Conservation (phyloP, 2,888 invertebrate species). For the Meta bourneti region DNA sequence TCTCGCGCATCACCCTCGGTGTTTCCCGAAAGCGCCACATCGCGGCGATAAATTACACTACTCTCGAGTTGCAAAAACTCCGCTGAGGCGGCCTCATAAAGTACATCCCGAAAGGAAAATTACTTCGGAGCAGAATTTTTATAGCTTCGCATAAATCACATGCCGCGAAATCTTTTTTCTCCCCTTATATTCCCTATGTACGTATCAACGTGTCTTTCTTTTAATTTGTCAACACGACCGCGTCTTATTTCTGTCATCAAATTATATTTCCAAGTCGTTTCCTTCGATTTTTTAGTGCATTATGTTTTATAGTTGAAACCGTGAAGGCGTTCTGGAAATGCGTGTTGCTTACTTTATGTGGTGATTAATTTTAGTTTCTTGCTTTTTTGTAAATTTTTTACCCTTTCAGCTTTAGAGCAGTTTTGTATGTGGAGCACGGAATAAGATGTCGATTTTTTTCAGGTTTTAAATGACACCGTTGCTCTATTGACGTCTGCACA, state of each 20-base stretch:
- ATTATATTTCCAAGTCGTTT: constrained; percentile 49
- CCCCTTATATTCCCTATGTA: not conserved
- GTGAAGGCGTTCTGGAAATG: not conserved
- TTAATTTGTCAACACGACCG: constrained; percentile 74
- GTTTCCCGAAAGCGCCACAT: constrained; percentile 62
- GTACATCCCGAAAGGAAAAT: constrained; percentile 64
- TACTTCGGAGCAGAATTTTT: constrained; percentile 63
- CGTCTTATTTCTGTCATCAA: constrained; percentile 73
- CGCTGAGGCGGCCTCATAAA: constrained; percentile 46
- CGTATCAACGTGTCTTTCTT: constrained; percentile 17
- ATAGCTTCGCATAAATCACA: constrained; percentile 69
- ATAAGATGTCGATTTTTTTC: not conserved
- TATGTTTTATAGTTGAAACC: not conserved
- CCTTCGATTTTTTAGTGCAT: constrained; percentile 13
- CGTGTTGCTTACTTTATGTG: constrained; percentile 38
- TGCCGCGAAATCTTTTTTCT: constrained; percentile 42
- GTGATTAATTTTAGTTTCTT: constrained; percentile 30
- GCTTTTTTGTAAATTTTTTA: not conserved
- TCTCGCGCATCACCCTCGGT: constrained; percentile 46
- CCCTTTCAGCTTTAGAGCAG: not conserved
- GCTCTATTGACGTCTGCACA: not conserved
- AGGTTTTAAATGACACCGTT: not conserved
- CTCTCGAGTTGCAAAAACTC: constrained; percentile 42
- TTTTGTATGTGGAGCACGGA: not conserved
- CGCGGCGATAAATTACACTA: constrained; percentile 62